Percentiles rank a stretch among this genome's conserved stretches.
These are phyloP conservation scores for Anoplolepis gracilipes DNA, from an alignment of 1,140 invertebrate genomes.

Conservation along the genomic window DNA sequence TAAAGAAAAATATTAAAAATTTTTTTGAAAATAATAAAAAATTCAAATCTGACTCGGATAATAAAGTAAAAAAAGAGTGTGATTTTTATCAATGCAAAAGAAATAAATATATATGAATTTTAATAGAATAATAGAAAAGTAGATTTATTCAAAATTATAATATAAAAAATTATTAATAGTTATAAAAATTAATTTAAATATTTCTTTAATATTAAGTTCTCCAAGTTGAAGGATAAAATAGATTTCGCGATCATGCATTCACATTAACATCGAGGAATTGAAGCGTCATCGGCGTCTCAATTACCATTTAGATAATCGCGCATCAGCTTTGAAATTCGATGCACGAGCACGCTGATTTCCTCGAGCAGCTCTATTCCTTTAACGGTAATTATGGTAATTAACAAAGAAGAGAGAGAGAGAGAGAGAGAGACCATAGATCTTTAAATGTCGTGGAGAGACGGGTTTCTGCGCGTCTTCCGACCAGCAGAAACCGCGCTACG, in stretches of 20 bases:
- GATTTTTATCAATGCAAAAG: too few species aligned
- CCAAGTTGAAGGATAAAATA: background rate
- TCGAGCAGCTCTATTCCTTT: background rate
- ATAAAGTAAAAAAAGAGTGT: too few species aligned
- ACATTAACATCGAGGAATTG: background rate
- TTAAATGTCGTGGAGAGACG: background rate
- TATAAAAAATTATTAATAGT: too few species aligned
- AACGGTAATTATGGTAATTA: conserved; percentile 44
- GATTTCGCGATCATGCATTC: background rate
- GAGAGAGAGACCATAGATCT: conserved; percentile 23
- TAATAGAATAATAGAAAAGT: too few species aligned
- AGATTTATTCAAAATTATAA: too few species aligned
- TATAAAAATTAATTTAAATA: too few species aligned
- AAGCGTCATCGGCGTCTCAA: conserved; percentile 31
- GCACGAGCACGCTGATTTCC: conserved; percentile 35
- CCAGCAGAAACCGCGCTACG: conserved; percentile 15
- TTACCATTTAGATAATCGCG: conserved; percentile 33
- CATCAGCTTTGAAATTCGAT: conserved; percentile 11
- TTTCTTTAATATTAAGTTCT: background rate
- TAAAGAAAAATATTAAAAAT: too few species aligned
- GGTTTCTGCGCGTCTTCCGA: conserved; percentile 21
- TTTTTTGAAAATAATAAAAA: too few species aligned
- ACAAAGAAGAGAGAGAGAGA: too few species aligned
- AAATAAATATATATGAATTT: too few species aligned
- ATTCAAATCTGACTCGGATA: too few species aligned